A percentile compares a stretch with the other conserved stretches of the same genome.
Conservation (phyloP, 2,797 vertebrate genomes). For the Tenualosa ilisha region DNA sequence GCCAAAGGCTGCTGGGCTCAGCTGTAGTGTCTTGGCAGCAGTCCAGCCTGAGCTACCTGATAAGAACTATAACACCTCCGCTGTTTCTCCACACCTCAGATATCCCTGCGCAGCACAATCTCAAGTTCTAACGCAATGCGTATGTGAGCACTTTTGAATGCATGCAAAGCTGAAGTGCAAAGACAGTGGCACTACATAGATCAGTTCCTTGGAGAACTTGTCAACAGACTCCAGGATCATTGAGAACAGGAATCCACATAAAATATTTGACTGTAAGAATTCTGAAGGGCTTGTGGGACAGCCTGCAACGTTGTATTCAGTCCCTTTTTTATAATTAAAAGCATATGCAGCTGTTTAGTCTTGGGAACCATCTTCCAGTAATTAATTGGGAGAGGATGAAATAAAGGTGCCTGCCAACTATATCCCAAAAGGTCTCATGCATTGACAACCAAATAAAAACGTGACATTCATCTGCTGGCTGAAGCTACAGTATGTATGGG, state of each 20-base stretch:
- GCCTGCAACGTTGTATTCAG: conserved; percentile 25
- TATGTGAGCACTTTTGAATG: not conserved
- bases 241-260: not conserved
- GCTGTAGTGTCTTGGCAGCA: not conserved
- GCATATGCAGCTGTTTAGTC: conserved; percentile 47
- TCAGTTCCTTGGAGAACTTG: not conserved
- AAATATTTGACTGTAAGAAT: not conserved
- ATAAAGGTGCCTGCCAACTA: conserved; percentile 41
- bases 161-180: not conserved
- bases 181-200: not conserved
- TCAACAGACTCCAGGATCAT: not conserved
- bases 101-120: not conserved
- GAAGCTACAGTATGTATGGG: not conserved
- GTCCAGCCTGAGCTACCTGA: not conserved
- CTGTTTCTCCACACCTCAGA: not conserved
- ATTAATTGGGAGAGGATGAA: conserved; percentile 49
- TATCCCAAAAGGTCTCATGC: conserved; percentile 47
- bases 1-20: conserved; percentile 18
- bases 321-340: conserved; percentile 35
- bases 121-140: conserved; percentile 1
- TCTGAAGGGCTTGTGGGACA: not conserved
- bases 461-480: conserved; percentile 43
- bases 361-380: conserved; percentile 39
- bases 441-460: conserved; percentile 46
- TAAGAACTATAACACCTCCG: conserved; percentile 5